Evolutionary conservation across 1,140 invertebrate genomes (phyloP).

Genomic region (Monochamus saltuarius): DNA sequence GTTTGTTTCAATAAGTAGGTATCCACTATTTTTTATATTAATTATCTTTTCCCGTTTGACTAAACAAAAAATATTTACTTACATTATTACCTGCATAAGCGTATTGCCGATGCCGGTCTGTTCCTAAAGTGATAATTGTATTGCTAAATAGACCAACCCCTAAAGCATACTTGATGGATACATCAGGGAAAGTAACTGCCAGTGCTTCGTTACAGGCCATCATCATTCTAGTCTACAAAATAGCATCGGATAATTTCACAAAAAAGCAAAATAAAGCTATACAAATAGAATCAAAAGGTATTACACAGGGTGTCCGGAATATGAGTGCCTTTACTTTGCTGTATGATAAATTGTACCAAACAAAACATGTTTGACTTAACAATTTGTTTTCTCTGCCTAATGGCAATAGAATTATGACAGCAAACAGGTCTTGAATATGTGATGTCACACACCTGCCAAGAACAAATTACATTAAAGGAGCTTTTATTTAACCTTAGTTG

Average conservation of each 20-base stretch:
- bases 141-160: constrained; percentile 69
- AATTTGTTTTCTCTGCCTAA: too few relatives aligned
- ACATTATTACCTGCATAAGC: constrained; percentile 70
- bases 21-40: not conserved
- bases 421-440: too few relatives aligned
- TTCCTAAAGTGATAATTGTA: constrained; percentile 71
- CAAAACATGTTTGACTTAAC: too few relatives aligned
- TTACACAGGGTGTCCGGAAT: too few relatives aligned
- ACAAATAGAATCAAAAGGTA: not conserved
- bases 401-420: too few relatives aligned
- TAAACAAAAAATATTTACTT: constrained; percentile 32
- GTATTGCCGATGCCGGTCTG: constrained; percentile 72
- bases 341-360: too few relatives aligned
- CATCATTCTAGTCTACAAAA: constrained; percentile 62
- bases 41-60: not conserved
- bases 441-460: too few relatives aligned
- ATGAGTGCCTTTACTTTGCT: too few relatives aligned
- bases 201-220: constrained; percentile 72
- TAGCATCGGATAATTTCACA: not conserved
- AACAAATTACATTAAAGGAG: too few relatives aligned
- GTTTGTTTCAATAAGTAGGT: not conserved
- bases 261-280: not conserved
- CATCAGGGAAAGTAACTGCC: constrained; percentile 64
- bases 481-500: too few relatives aligned
- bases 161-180: constrained; percentile 69